Conservation (phyloP, 2,888 invertebrate genomes). For the Ophion ellenae region DNA sequence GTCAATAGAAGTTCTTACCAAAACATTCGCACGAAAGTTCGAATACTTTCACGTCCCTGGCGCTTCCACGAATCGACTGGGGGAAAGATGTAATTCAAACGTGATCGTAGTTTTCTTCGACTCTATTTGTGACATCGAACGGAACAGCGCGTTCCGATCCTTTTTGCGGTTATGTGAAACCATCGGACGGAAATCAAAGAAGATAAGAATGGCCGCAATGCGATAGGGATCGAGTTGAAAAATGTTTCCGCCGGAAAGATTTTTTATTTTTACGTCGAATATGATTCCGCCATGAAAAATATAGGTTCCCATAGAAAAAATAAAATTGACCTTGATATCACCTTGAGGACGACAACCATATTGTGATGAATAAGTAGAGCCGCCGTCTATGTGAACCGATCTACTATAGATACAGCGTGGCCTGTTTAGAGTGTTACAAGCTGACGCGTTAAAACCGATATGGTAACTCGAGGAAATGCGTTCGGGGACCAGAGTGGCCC, state of each 20-base stretch:
- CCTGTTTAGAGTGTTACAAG: too few relatives aligned
- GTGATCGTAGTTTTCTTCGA: background rate
- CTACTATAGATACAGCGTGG: too few relatives aligned
- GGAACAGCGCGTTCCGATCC: background rate
- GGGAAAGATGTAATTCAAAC: slow-evolving; percentile 4
- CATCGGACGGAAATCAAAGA: too few relatives aligned
- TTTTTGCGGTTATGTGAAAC: too few relatives aligned
- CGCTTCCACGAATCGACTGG: background rate
- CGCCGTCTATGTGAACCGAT: too few relatives aligned
- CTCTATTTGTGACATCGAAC: background rate
- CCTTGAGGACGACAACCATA: background rate
- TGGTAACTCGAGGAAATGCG: too few relatives aligned
- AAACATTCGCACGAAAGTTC: slow-evolving; percentile 27
- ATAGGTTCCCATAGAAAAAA: too few relatives aligned
- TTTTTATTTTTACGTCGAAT: too few relatives aligned
- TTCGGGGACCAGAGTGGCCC: too few relatives aligned
- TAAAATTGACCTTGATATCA: background rate
- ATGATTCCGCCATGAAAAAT: too few relatives aligned
- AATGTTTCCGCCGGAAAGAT: background rate
- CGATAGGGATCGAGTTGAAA: background rate
- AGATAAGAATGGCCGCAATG: background rate
- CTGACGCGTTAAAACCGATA: too few relatives aligned
- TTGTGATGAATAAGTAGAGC: background rate
- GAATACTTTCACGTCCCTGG: slow-evolving; percentile 11
- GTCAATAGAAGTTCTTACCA: slow-evolving; percentile 69